phyloP scores from a whole-genome alignment of 2,797 vertebrate species.

The Argentina silus region DNA sequence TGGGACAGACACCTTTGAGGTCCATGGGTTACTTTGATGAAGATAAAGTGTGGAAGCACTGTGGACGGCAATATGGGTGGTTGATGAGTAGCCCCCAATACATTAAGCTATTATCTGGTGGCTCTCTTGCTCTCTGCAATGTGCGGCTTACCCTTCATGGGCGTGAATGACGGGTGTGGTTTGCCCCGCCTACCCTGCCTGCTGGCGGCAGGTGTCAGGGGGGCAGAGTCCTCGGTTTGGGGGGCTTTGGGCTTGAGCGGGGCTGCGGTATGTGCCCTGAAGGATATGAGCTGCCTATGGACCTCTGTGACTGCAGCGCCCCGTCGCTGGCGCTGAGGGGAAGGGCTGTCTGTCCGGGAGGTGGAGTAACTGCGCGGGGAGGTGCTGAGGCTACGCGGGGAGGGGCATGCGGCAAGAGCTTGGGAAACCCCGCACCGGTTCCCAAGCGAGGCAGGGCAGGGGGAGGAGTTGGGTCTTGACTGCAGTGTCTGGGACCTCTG shows the following conservation, averaged over 20 bases:
- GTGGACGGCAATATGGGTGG: background rate
- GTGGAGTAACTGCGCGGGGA: constrained; percentile 79
- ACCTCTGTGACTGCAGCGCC: constrained; percentile 51
- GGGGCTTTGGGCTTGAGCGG: constrained; percentile 57
- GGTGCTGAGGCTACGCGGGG: constrained; percentile 71
- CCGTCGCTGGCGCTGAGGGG: constrained; percentile 80
- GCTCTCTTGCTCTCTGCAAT: constrained; percentile 72
- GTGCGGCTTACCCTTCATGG: constrained; percentile 72
- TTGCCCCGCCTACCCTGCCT: constrained; percentile 81
- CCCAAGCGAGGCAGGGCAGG: background rate
- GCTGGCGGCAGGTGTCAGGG: constrained; percentile 52
- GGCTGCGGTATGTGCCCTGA: constrained; percentile 33
- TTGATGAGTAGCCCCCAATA: constrained; percentile 30
- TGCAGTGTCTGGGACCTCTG: constrained; percentile 58
- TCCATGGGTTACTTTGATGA: constrained; percentile 18
- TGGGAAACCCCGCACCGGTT: background rate
- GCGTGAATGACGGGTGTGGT: constrained; percentile 51
- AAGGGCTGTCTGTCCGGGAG: constrained; percentile 81
- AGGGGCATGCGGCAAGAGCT: constrained; percentile 50
- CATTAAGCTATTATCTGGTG: constrained; percentile 82
- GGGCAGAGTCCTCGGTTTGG: constrained; percentile 66
- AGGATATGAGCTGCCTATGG: constrained; percentile 36
- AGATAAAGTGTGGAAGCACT: constrained; percentile 2
- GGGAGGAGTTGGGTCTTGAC: constrained; percentile 57
- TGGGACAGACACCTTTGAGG: constrained; percentile 18